phyloP scores from a whole-genome alignment of 1,140 invertebrate genomes.

The Drosophila melanica region DNA sequence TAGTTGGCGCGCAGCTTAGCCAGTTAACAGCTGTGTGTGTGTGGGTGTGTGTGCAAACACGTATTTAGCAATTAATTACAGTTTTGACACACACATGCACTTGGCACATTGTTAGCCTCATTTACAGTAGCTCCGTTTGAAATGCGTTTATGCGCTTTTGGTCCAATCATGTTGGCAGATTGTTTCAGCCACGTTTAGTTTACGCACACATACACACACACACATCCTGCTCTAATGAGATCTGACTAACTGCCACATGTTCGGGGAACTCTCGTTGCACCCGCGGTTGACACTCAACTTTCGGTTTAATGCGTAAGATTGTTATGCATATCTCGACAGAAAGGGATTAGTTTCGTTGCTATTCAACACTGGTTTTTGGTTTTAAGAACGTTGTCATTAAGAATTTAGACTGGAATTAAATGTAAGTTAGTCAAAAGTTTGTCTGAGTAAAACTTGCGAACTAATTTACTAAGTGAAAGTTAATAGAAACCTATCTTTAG shows the following conservation, averaged over 20 bases:
- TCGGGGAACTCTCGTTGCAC: slow-evolving; percentile 11
- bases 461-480: no score
- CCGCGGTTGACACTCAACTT: not conserved
- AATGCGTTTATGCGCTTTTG: slow-evolving; percentile 65
- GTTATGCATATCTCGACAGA: not conserved
- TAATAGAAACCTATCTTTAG: no score
- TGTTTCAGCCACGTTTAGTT: slow-evolving; percentile 32
- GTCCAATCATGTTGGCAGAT: slow-evolving; percentile 51
- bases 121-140: slow-evolving; percentile 55
- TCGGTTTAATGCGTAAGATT: slow-evolving; percentile 15
- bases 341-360: slow-evolving; percentile 2
- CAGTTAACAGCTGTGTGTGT: slow-evolving; percentile 39
- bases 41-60: slow-evolving; percentile 54
- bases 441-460: no score
- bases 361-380: not conserved
- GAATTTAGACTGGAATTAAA: no score
- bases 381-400: not conserved
- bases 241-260: slow-evolving; percentile 12
- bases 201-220: not conserved
- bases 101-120: slow-evolving; percentile 34
- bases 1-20: slow-evolving; percentile 57
- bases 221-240: slow-evolving; percentile 22
- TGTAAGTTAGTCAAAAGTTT: no score
- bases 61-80: slow-evolving; percentile 80
- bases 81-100: slow-evolving; percentile 41